Percentiles rank a stretch among this genome's conserved stretches.
phyloP scores from a whole-genome alignment of 2,797 vertebrate genomes.

The Tokudaia muenninki region DNA sequence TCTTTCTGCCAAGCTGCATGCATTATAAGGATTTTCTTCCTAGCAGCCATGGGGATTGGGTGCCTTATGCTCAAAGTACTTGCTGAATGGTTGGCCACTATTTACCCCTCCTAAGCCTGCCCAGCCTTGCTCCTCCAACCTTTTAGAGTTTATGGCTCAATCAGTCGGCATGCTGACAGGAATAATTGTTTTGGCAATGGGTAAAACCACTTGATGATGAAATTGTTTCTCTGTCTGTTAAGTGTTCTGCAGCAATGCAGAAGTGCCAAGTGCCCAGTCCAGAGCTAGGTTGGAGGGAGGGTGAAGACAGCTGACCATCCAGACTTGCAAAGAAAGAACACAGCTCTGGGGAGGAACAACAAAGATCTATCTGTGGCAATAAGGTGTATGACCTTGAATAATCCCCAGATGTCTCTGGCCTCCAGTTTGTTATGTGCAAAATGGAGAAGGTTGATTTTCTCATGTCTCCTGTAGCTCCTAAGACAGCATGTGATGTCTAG shows the following conservation, averaged over 20 bases:
- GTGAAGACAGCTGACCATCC: background rate
- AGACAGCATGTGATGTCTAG: slow-evolving; percentile 69
- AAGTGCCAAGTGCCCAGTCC: slow-evolving; percentile 63
- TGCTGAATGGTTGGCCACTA: slow-evolving; percentile 73
- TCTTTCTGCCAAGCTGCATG: slow-evolving; percentile 75
- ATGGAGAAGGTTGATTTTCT: slow-evolving; percentile 23
- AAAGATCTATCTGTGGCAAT: slow-evolving; percentile 12
- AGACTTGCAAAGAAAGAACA: slow-evolving; percentile 19
- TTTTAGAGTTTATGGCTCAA: slow-evolving; percentile 75
- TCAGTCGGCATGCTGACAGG: slow-evolving; percentile 72
- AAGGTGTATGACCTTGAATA: slow-evolving; percentile 29
- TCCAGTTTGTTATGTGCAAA: slow-evolving; percentile 40
- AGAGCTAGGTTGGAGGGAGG: background rate
- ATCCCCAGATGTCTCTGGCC: background rate
- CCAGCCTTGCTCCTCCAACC: slow-evolving; percentile 1
- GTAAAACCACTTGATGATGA: slow-evolving; percentile 70
- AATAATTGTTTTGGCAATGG: slow-evolving; percentile 79
- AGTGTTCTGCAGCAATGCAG: slow-evolving; percentile 67
- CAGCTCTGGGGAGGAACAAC: background rate
- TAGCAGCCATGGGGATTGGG: slow-evolving; percentile 76
- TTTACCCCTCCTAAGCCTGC: slow-evolving; percentile 12
- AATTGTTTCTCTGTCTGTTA: slow-evolving; percentile 72
- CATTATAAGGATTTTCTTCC: slow-evolving; percentile 72
- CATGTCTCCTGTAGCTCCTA: slow-evolving; percentile 19
- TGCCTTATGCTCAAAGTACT: slow-evolving; percentile 42